These are phyloP conservation scores for Neodiprion virginianus DNA, from an alignment of 1,140 invertebrate species.

Conservation along the genomic window DNA sequence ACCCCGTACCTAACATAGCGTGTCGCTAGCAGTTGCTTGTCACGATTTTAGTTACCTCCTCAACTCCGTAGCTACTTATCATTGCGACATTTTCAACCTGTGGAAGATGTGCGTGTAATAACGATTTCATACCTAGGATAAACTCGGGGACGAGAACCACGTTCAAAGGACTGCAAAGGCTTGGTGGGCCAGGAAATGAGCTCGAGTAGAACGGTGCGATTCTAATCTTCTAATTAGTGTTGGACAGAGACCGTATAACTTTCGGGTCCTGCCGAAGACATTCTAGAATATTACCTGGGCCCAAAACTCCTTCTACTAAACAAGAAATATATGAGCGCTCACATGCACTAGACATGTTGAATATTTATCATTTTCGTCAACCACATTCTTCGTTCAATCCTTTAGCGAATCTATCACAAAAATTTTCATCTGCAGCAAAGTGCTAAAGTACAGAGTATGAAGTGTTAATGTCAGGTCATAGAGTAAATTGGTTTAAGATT, in stretches of 20 bases:
- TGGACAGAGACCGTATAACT: not conserved
- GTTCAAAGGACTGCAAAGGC: not conserved
- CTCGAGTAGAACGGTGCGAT: not conserved
- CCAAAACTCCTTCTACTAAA: too few relatives aligned
- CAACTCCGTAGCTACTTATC: not conserved
- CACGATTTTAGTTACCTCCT: not conserved
- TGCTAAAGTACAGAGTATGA: too few relatives aligned
- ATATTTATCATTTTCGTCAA: too few relatives aligned
- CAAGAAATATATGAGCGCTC: too few relatives aligned
- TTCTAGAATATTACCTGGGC: too few relatives aligned
- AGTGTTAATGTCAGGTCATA: too few relatives aligned
- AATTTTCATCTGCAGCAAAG: too few relatives aligned
- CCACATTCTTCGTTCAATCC: too few relatives aligned
- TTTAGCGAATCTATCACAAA: too few relatives aligned
- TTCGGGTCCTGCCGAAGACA: too few relatives aligned
- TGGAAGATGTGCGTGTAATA: not conserved
- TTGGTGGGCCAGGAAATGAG: conserved; percentile 1
- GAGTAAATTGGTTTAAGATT: too few relatives aligned
- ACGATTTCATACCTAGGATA: not conserved
- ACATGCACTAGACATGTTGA: too few relatives aligned
- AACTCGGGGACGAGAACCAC: not conserved
- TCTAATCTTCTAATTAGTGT: conserved; percentile 6
- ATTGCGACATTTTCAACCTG: not conserved
- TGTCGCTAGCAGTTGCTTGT: not conserved
- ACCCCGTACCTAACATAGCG: not conserved